Percentiles rank a stretch among this genome's conserved stretches.
Conservation (phyloP, 2,113 vertebrate genomes). For the Edolisoma coerulescens region DNA sequence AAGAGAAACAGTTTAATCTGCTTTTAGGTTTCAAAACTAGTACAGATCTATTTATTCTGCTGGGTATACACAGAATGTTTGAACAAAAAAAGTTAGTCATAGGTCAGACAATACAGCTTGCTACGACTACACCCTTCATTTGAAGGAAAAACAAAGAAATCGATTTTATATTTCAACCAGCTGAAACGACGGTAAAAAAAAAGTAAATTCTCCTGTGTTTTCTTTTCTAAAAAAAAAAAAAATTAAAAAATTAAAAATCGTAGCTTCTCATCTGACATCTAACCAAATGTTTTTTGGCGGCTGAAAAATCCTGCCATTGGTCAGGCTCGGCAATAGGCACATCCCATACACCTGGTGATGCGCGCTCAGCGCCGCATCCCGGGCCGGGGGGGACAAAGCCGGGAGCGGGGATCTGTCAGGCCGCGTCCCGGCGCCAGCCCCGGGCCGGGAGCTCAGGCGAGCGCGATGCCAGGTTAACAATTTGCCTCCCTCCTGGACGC, state of each 20-base stretch:
- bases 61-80: neutral
- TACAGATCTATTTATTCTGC: slow-evolving; percentile 4
- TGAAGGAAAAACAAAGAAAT: neutral
- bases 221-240: neutral
- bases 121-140: neutral
- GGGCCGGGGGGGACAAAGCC: neutral
- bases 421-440: neutral
- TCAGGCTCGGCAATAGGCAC: neutral
- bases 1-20: neutral
- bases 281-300: neutral
- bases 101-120: neutral
- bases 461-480: neutral
- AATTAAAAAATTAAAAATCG: neutral
- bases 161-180: neutral
- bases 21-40: neutral
- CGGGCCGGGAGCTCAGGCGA: accelerated
- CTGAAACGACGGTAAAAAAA: neutral
- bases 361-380: neutral
- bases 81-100: slow-evolving; percentile 11
- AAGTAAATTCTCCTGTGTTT: neutral
- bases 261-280: neutral
- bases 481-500: neutral
- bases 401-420: neutral
- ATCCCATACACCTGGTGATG: slow-evolving; percentile 15
- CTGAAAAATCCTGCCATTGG: neutral